Conservation (phyloP, 2,113 vertebrate genomes). For the Pluvianellus socialis region DNA sequence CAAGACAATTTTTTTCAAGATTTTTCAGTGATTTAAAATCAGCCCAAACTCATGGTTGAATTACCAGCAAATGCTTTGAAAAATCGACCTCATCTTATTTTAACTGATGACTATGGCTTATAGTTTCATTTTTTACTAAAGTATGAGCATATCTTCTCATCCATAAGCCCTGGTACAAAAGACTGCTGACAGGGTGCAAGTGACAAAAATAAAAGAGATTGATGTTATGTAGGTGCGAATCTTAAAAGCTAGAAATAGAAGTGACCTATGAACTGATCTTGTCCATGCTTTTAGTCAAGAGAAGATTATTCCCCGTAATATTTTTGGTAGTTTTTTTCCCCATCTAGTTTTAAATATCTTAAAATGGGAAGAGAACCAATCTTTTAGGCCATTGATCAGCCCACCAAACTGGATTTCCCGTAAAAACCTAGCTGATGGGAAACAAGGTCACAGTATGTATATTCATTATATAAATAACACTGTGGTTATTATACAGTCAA, state of each 20-base stretch:
- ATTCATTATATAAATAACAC: not conserved
- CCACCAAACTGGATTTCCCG: not conserved
- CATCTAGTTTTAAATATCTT: not conserved
- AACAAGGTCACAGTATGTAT: not conserved
- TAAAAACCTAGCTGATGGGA: not conserved
- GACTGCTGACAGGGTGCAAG: not conserved
- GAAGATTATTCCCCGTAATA: not conserved
- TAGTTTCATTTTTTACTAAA: not conserved
- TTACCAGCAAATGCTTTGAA: not conserved
- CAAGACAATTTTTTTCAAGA: not conserved
- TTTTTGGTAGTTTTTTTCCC: not conserved
- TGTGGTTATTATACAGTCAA: not conserved
- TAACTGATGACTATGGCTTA: not conserved
- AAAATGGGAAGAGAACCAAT: not conserved
- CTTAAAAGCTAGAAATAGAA: not conserved
- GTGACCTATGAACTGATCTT: not conserved
- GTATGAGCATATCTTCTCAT: not conserved
- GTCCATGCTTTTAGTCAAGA: not conserved
- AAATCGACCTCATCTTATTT: not conserved
- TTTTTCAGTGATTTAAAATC: not conserved
- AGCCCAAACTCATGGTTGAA: not conserved
- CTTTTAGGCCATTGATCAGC: not conserved
- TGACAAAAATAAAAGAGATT: not conserved
- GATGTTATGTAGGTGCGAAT: not conserved
- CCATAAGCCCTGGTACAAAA: not conserved